Percentiles rank a stretch among this genome's conserved stretches.
Conservation (phyloP, 2,113 vertebrate genomes). For the Melanocharis versteri region DNA sequence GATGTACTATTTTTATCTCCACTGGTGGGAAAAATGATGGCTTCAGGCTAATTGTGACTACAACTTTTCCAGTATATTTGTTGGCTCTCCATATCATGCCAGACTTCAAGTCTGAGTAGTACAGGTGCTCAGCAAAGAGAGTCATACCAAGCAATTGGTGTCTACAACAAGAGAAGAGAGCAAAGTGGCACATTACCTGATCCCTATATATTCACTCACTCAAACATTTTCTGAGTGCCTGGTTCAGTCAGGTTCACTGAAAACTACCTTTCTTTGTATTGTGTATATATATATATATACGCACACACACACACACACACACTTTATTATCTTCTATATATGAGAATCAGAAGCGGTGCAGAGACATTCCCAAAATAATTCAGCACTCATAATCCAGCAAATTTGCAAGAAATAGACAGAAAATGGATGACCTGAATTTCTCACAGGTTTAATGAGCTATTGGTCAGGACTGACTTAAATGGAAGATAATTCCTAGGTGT, state of each 20-base stretch:
- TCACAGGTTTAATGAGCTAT: background rate
- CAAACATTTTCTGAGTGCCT: background rate
- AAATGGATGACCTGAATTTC: background rate
- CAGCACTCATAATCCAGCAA: background rate
- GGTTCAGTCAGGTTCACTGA: background rate
- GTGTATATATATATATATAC: accelerated
- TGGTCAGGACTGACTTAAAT: background rate
- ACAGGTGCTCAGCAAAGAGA: slow-evolving; percentile 80
- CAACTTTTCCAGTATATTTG: slow-evolving; percentile 82
- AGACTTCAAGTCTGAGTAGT: slow-evolving; percentile 78
- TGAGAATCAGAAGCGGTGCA: background rate
- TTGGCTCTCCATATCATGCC: slow-evolving; percentile 76
- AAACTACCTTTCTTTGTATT: background rate
- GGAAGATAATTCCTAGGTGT: background rate
- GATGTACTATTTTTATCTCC: slow-evolving; percentile 82
- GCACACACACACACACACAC: accelerated
- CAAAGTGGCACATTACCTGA: background rate
- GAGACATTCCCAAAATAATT: background rate
- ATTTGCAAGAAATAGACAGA: background rate
- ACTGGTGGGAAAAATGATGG: slow-evolving; percentile 65
- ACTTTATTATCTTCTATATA: background rate
- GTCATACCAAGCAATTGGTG: slow-evolving; percentile 72
- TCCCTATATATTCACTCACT: background rate
- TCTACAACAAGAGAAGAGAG: slow-evolving; percentile 58
- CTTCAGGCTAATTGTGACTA: slow-evolving; percentile 71